A percentile compares a stretch with the other conserved stretches of the same genome.
Conservation (phyloP, 2,888 invertebrate species). For the Carcina quercana region DNA sequence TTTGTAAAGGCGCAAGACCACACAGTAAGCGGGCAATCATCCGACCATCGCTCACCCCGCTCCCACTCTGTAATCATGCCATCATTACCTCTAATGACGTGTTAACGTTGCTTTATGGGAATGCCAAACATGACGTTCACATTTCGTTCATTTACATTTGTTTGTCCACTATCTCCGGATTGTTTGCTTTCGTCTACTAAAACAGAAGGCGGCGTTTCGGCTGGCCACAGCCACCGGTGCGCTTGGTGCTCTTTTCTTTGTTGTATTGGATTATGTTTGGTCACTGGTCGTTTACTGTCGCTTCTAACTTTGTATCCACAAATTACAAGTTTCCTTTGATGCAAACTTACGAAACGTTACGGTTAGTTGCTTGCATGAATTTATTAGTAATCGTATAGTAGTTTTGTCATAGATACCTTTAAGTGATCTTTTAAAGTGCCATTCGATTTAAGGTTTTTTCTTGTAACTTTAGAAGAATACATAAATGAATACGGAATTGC, state of each 20-base stretch:
- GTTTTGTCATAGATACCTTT: no score
- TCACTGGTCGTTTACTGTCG: constrained; percentile 33
- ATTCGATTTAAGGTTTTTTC: no score
- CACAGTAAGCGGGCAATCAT: constrained; percentile 65
- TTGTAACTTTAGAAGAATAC: not conserved
- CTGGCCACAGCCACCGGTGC: constrained; percentile 49
- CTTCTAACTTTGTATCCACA: constrained; percentile 33
- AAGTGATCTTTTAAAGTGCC: no score
- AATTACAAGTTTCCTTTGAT: constrained; percentile 17
- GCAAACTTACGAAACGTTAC: not conserved
- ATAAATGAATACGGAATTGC: no score
- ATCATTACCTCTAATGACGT: constrained; percentile 74
- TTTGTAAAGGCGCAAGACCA: constrained; percentile 59
- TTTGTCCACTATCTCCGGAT: constrained; percentile 67
- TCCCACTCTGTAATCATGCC: constrained; percentile 66
- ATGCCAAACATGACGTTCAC: constrained; percentile 74
- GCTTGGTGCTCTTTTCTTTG: constrained; percentile 54
- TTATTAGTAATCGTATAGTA: no score
- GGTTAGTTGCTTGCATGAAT: not conserved
- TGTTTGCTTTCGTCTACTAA: constrained; percentile 70
- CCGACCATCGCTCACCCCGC: constrained; percentile 41
- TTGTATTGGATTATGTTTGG: constrained; percentile 53
- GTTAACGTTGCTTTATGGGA: constrained; percentile 74
- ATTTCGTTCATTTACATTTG: constrained; percentile 74
- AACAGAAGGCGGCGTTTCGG: constrained; percentile 69